These are phyloP conservation scores for Formica exsecta DNA, from an alignment of 1,140 invertebrate genomes.

Conservation along the genomic window DNA sequence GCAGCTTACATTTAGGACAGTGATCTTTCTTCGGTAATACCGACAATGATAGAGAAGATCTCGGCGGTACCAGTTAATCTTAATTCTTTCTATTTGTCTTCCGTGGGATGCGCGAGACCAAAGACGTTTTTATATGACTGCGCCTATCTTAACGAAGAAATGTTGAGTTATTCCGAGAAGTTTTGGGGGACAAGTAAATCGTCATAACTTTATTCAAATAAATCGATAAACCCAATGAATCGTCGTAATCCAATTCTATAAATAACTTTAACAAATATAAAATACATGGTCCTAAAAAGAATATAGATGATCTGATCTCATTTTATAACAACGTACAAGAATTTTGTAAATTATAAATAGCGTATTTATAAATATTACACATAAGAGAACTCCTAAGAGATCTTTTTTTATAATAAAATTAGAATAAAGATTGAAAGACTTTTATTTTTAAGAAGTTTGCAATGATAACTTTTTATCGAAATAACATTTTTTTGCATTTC, in stretches of 20 bases:
- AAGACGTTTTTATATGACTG: slow-evolving; percentile 6
- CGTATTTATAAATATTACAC: not conserved
- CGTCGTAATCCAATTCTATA: not conserved
- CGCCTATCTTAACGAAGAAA: slow-evolving; percentile 59
- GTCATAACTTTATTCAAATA: not conserved
- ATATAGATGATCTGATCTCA: not conserved
- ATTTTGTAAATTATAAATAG: not conserved
- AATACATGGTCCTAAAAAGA: not conserved
- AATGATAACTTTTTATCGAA: slow-evolving; percentile 1
- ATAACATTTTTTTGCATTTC: not conserved
- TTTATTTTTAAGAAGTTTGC: not conserved
- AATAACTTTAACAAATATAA: slow-evolving; percentile 7
- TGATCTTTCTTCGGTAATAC: slow-evolving; percentile 82
- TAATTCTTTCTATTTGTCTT: slow-evolving; percentile 81
- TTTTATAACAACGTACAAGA: not conserved
- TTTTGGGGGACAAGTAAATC: not conserved
- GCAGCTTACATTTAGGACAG: slow-evolving; percentile 24
- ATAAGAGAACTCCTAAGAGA: not conserved
- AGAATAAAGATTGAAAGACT: not conserved
- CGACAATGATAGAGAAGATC: slow-evolving; percentile 82
- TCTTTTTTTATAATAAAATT: not conserved
- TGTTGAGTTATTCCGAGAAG: slow-evolving; percentile 45
- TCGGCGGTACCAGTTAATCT: slow-evolving; percentile 80
- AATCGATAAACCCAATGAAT: not conserved
- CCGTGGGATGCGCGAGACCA: slow-evolving; percentile 54